phyloP scores from a whole-genome alignment of 2,113 vertebrate genomes.

The Psammodynastes pulverulentus region DNA sequence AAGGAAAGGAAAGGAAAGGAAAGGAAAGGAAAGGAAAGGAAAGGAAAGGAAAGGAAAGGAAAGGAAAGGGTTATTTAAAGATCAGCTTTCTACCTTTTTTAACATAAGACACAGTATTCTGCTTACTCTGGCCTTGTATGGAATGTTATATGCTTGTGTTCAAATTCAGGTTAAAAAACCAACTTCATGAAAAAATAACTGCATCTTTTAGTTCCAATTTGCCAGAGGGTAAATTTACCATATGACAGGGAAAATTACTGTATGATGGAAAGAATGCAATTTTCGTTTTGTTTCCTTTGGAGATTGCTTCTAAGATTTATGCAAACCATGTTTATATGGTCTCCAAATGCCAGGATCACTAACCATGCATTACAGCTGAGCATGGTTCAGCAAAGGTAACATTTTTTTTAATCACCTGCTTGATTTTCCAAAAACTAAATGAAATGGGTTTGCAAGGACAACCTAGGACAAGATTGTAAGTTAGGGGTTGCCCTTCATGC shows the following conservation, averaged over 20 bases:
- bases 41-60: no score
- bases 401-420: not conserved
- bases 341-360: not conserved
- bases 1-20: not conserved
- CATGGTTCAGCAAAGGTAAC: not conserved
- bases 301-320: not conserved
- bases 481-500: not conserved
- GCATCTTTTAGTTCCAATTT: not conserved
- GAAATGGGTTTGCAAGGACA: not conserved
- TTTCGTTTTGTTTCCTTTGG: not conserved
- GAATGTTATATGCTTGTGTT: not conserved
- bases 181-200: not conserved
- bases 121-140: slow-evolving; percentile 3
- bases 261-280: not conserved
- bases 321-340: not conserved
- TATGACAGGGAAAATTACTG: not conserved
- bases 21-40: not conserved
- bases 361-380: not conserved
- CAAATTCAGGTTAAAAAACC: not conserved
- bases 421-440: not conserved
- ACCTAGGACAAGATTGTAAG: not conserved
- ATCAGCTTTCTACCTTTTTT: not conserved
- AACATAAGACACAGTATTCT: not conserved
- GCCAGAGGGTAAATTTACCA: not conserved
- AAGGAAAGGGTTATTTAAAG: not conserved